These are phyloP conservation scores for Coelopa pilipes DNA, from an alignment of 2,888 invertebrate species.

Conservation along the genomic window DNA sequence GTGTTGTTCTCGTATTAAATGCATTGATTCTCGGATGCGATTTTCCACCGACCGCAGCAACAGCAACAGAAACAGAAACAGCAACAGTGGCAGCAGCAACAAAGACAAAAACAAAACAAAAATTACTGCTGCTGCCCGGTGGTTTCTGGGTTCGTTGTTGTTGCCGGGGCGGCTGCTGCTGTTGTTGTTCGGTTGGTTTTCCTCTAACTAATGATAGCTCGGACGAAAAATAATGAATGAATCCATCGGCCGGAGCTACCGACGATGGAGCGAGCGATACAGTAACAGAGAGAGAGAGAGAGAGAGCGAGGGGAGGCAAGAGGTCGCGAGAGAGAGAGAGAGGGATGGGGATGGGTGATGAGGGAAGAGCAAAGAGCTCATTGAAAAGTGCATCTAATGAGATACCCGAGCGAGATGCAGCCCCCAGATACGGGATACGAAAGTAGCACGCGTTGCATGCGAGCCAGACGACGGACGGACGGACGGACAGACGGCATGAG, in stretches of 20 bases:
- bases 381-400: constrained; percentile 54
- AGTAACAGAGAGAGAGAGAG: no score
- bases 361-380: constrained; percentile 42
- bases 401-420: constrained; percentile 34
- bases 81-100: constrained; percentile 14
- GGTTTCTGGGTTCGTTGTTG: not conserved
- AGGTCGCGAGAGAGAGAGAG: no score
- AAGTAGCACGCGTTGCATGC: constrained; percentile 19
- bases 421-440: not conserved
- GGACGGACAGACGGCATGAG: not conserved
- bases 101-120: constrained; percentile 3
- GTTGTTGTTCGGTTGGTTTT: constrained; percentile 30
- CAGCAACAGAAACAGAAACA: constrained; percentile 29
- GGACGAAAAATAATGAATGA: constrained; percentile 49
- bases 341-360: constrained; percentile 32
- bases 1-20: constrained; percentile 56
- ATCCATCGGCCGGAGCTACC: constrained; percentile 36
- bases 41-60: constrained; percentile 38
- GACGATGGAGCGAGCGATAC: no score
- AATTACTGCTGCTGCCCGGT: not conserved
- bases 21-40: constrained; percentile 43
- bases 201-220: constrained; percentile 53
- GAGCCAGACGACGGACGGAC: not conserved
- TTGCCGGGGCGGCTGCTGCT: not conserved
- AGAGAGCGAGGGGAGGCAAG: no score